phyloP scores from a whole-genome alignment of 2,888 invertebrate genomes.

The Trichogramma dendrolimi region DNA sequence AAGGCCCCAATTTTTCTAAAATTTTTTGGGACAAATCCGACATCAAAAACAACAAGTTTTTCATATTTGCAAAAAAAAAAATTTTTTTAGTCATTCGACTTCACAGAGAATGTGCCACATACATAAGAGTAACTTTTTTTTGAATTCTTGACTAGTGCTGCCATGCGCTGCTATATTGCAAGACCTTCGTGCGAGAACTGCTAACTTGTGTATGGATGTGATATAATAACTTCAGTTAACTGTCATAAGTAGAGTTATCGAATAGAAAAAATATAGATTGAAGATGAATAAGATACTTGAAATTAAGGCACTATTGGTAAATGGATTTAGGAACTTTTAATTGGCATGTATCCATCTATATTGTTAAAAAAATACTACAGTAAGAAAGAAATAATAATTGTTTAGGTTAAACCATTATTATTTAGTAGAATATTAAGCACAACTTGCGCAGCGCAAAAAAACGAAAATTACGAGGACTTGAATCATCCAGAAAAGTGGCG shows the following conservation, averaged over 20 bases:
- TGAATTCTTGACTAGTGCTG: slow-evolving; percentile 14
- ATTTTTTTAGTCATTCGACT: too few relatives aligned
- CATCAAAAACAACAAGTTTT: too few relatives aligned
- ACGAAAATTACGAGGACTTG: slow-evolving; percentile 34
- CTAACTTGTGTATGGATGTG: not conserved
- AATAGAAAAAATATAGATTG: not conserved
- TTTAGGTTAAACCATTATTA: slow-evolving; percentile 22
- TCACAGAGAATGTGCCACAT: too few relatives aligned
- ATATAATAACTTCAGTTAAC: not conserved
- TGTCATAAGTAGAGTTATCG: not conserved
- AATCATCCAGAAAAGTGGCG: slow-evolving; percentile 41
- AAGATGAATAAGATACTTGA: slow-evolving; percentile 17
- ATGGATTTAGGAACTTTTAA: not conserved
- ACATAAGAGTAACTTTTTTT: not conserved
- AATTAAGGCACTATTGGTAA: slow-evolving; percentile 8
- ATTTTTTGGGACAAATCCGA: too few relatives aligned
- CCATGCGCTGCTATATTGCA: slow-evolving; percentile 1
- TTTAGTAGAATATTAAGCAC: slow-evolving; percentile 28
- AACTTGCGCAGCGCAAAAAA: slow-evolving; percentile 26
- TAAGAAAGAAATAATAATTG: not conserved
- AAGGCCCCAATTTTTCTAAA: too few relatives aligned
- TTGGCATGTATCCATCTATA: not conserved
- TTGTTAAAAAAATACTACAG: not conserved
- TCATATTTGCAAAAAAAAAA: too few relatives aligned
- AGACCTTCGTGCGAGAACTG: not conserved